Percentiles rank a stretch among this genome's conserved stretches.
These are phyloP conservation scores for Apodemia duryi DNA, from an alignment of 2,888 invertebrate genomes.

Conservation along the genomic window DNA sequence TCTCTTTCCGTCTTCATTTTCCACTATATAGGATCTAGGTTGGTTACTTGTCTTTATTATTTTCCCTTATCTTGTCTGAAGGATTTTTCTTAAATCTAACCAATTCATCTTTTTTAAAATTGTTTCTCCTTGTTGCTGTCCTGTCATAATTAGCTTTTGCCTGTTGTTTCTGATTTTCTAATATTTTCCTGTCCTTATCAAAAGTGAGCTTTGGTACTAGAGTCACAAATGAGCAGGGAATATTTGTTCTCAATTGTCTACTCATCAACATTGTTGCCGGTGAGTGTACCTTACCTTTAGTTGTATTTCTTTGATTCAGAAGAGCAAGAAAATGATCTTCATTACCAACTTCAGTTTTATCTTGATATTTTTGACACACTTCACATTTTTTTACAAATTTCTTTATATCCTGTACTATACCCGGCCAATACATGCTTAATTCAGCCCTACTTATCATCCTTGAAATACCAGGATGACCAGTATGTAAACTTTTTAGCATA, in stretches of 20 bases:
- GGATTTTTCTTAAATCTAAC: neutral
- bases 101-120: neutral
- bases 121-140: neutral
- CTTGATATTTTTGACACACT: constrained; percentile 18
- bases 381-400: constrained; percentile 13
- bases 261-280: neutral
- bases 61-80: neutral
- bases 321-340: constrained; percentile 27
- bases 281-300: neutral
- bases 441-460: constrained; percentile 25
- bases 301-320: constrained; percentile 28
- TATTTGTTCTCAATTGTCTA: constrained; percentile 2
- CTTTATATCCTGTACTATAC: constrained; percentile 13
- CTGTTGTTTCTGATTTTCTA: neutral
- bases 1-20: constrained; percentile 9
- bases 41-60: neutral
- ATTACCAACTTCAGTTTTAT: constrained; percentile 20
- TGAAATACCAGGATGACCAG: constrained; percentile 24
- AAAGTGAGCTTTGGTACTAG: neutral
- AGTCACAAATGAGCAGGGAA: constrained; percentile 3
- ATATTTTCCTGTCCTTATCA: constrained; percentile 1
- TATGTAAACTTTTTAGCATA: constrained; percentile 24
- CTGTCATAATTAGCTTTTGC: neutral
- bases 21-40: neutral
- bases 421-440: constrained; percentile 25